Conservation (phyloP, 2,113 vertebrate species). For the Oceanodroma tethys region DNA sequence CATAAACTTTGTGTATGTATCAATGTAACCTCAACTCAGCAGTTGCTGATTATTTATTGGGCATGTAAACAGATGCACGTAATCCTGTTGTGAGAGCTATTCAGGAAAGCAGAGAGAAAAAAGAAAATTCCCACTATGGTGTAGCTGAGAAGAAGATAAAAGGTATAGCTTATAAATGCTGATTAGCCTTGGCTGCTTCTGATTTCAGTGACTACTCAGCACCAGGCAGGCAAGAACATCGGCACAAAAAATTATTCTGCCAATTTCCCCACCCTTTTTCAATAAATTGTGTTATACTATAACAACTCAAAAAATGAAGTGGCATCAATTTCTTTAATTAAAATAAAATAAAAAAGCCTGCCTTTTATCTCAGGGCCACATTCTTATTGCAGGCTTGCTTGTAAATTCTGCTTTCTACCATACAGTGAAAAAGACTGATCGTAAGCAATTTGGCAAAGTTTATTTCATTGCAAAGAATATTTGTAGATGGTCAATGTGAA, state of each 20-base stretch:
- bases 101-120: not conserved
- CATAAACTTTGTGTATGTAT: conserved; percentile 55
- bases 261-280: not conserved
- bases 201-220: conserved; percentile 1
- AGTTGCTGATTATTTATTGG: conserved; percentile 59
- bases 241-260: not conserved
- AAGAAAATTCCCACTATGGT: not conserved
- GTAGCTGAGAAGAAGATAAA: not conserved
- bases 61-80: conserved; percentile 34
- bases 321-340: not conserved
- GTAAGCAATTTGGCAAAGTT: not conserved
- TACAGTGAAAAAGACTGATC: not conserved
- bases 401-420: not conserved
- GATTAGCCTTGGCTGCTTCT: not conserved
- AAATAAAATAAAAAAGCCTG: not conserved
- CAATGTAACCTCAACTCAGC: conserved; percentile 40
- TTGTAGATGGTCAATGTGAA: not conserved
- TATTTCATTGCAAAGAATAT: not conserved
- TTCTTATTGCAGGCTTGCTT: not conserved
- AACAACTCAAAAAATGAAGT: not conserved
- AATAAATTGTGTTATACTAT: not conserved
- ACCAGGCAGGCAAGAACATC: not conserved
- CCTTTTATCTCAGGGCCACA: not conserved
- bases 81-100: not conserved
- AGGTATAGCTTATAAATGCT: not conserved